Evolutionary conservation across 1,140 invertebrate species (phyloP), one percentile per base, ranked within the genome.

Genomic region (Drosophila biarmipes): DNA sequence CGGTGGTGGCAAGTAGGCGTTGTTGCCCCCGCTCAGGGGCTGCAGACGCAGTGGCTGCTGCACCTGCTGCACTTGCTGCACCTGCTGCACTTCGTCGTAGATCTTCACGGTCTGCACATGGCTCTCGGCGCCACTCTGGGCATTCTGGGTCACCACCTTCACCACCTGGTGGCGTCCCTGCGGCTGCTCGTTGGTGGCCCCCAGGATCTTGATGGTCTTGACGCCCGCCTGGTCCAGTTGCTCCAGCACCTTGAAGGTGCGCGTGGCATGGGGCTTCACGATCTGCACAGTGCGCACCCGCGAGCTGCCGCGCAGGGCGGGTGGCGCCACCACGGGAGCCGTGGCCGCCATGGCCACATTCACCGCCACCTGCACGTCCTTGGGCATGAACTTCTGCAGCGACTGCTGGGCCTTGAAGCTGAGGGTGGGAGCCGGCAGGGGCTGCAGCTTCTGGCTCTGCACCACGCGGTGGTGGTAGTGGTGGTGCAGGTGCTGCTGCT

Each of bases 51-150:
- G 24, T 0, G 49, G 57, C 21, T 54, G 57, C 11, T 14, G 19
- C 17, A 59, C 5, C 10, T 10, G 53, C 17, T 21, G 31, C 46
- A 17, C 27, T 4, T 40, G 43, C 45, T 37, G 17, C 0, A 21
- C 48, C 34, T 55, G 57, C 15, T 19, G 37, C 24, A 71, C 57
- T 15, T 85, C 89, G n/a, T 91, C 84, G 17, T 69, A 91, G 53
- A 91, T 91, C 48, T 86, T 85, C 1, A 91, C 89, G 6, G 82
- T 86, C 46, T 86, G 82, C 19, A 91, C 84, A 48, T 91, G 89
- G 6, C 24, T 84, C 56, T 89, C 84, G 12, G 63, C 43, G 0
- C 69, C 80, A 21, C 66, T 78, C 46, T 73, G 56, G 0, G 55
- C 68, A 31, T 86, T 80, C 42, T 90, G 81, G 11, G 71, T 89